A percentile compares a stretch with the other conserved stretches of the same genome.
Conservation (phyloP, 2,797 vertebrate species). For the Oceanodroma leucorhoa region DNA sequence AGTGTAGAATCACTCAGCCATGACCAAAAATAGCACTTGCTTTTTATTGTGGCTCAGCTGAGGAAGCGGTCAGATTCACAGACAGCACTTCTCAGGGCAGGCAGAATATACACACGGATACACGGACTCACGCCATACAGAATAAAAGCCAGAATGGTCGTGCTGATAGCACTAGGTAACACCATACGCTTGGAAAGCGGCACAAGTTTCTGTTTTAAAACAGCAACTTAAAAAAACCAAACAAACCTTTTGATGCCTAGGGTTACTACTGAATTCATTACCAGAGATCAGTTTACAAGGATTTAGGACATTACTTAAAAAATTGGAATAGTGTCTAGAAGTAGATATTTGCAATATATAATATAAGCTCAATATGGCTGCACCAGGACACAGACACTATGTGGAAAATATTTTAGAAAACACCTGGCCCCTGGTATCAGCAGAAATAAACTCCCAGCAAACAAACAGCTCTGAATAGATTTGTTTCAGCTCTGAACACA, state of each 20-base stretch:
- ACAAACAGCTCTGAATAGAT: neutral
- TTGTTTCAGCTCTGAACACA: neutral
- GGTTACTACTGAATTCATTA: constrained; percentile 75
- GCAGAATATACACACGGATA: neutral
- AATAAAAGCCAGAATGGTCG: neutral
- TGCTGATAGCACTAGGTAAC: neutral
- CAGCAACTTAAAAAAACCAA: neutral
- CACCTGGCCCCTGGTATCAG: neutral
- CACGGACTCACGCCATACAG: neutral
- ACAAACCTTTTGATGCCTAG: constrained; percentile 33
- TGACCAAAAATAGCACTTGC: neutral
- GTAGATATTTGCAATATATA: neutral
- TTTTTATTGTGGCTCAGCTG: neutral
- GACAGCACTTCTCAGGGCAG: neutral
- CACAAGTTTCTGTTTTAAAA: constrained; percentile 72
- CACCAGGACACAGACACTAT: neutral
- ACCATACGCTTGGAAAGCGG: constrained; percentile 13
- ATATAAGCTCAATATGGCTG: neutral
- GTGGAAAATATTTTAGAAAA: neutral
- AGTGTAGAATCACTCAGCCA: neutral
- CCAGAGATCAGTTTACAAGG: constrained; percentile 80
- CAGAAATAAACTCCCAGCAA: neutral
- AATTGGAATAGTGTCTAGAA: constrained; percentile 67
- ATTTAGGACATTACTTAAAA: constrained; percentile 82
- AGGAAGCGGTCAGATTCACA: neutral